A percentile compares a stretch with the other conserved stretches of the same genome.
Conservation (phyloP, 2,797 vertebrate genomes). For the Pipistrellus nathusii region DNA sequence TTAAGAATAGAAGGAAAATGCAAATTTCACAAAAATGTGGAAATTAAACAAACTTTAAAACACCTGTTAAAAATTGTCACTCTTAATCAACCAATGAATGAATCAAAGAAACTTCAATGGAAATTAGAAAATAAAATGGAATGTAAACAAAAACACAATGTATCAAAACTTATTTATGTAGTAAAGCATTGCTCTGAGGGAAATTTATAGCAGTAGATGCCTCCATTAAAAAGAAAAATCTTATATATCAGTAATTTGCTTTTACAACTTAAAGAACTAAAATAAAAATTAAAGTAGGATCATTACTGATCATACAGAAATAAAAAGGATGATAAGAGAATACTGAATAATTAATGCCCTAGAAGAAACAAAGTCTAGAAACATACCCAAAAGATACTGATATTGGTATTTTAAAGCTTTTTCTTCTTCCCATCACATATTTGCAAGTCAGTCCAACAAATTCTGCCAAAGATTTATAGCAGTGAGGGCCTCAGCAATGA, state of each 20-base stretch:
- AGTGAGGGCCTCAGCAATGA: conserved; percentile 18
- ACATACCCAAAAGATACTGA: conserved; percentile 9
- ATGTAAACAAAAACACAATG: conserved; percentile 30
- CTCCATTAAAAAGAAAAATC: conserved; percentile 1
- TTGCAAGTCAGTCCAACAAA: conserved; percentile 25
- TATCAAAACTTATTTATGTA: neutral
- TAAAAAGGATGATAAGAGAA: conserved; percentile 8
- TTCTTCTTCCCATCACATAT: neutral
- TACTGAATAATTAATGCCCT: neutral
- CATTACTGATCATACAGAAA: conserved; percentile 21
- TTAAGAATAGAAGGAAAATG: too few relatives aligned
- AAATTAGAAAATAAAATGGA: too few relatives aligned
- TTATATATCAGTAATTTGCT: neutral
- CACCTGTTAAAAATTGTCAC: too few relatives aligned
- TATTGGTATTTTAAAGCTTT: neutral
- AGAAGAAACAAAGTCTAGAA: conserved; percentile 42
- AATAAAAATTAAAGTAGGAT: conserved; percentile 28
- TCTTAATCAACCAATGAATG: too few relatives aligned
- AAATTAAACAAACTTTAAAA: too few relatives aligned
- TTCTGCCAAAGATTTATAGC: conserved; percentile 52
- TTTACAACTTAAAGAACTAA: neutral
- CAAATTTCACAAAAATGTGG: too few relatives aligned
- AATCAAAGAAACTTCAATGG: too few relatives aligned
- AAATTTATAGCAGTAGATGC: conserved; percentile 56
- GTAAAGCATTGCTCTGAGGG: neutral